Evolutionary conservation across 1,140 invertebrate species (phyloP).

Genomic region (Drosophila bocqueti): DNA sequence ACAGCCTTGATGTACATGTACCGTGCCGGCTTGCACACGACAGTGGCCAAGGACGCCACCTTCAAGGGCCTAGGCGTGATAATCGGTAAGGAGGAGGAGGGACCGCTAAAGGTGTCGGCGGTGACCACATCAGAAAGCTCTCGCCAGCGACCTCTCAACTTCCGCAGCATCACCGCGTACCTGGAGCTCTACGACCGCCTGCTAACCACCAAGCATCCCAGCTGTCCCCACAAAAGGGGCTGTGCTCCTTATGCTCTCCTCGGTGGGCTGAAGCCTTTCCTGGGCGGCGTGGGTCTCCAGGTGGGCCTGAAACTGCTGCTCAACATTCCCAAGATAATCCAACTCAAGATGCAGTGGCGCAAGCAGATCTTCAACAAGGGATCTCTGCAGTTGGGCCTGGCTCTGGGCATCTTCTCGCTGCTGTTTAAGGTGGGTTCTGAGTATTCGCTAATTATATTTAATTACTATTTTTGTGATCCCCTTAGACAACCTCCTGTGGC

Average conservation of each 20-base stretch:
- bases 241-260: constrained; percentile 87
- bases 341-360: constrained; percentile 85
- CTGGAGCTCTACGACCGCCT: constrained; percentile 59
- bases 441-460: too few species aligned
- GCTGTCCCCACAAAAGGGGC: constrained; percentile 88
- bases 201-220: constrained; percentile 84
- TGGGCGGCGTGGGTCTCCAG: constrained; percentile 87
- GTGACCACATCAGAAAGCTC: constrained; percentile 26
- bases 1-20: constrained; percentile 87
- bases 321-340: constrained; percentile 85
- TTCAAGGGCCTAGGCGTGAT: constrained; percentile 88
- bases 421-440: constrained; percentile 86
- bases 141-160: constrained; percentile 10
- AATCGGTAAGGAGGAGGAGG: constrained; percentile 87
- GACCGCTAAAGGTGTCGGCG: constrained; percentile 42
- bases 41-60: constrained; percentile 86
- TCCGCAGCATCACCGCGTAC: constrained; percentile 41
- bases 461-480: too few species aligned
- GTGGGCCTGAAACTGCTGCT: constrained; percentile 86
- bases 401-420: constrained; percentile 88
- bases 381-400: constrained; percentile 87
- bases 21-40: constrained; percentile 85
- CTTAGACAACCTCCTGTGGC: constrained; percentile 86
- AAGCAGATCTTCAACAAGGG: constrained; percentile 86
- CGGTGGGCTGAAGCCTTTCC: constrained; percentile 87